Evolutionary conservation across 2,888 invertebrate species (phyloP).

Genomic region (Acanthococcus lagerstroemiae): DNA sequence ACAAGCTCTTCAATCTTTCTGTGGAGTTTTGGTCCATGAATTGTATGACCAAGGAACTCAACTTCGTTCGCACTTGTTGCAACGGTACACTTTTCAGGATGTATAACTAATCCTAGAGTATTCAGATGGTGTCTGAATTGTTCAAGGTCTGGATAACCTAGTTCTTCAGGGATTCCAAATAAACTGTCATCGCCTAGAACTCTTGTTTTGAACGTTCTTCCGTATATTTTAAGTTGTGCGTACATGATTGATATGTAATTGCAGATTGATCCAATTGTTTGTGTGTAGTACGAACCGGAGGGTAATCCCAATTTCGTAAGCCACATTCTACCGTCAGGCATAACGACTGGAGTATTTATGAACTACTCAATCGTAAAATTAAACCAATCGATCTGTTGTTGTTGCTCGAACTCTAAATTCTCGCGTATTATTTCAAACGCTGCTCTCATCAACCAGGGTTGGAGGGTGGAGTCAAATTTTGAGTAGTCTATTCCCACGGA

Average conservation of each 20-base stretch:
- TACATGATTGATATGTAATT: not conserved
- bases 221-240: not conserved
- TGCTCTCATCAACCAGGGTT: not conserved
- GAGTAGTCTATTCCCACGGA: not conserved
- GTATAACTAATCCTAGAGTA: no score
- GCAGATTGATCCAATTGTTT: not conserved
- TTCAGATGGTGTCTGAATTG: not conserved
- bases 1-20: no score
- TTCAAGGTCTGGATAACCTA: not conserved
- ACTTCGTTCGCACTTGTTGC: no score
- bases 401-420: not conserved
- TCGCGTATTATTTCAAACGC: not conserved
- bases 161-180: not conserved
- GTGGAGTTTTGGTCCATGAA: no score
- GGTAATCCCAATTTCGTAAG: not conserved
- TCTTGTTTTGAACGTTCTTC: not conserved
- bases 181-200: not conserved
- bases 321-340: not conserved
- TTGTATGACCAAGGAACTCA: no score
- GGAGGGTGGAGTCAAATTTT: not conserved
- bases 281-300: not conserved
- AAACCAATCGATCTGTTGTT: not conserved
- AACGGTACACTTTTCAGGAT: no score
- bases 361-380: not conserved
- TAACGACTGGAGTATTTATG: not conserved